These are phyloP conservation scores for Chlorospingus flavigularis DNA, from an alignment of 2,797 vertebrate species.

Conservation along the genomic window DNA sequence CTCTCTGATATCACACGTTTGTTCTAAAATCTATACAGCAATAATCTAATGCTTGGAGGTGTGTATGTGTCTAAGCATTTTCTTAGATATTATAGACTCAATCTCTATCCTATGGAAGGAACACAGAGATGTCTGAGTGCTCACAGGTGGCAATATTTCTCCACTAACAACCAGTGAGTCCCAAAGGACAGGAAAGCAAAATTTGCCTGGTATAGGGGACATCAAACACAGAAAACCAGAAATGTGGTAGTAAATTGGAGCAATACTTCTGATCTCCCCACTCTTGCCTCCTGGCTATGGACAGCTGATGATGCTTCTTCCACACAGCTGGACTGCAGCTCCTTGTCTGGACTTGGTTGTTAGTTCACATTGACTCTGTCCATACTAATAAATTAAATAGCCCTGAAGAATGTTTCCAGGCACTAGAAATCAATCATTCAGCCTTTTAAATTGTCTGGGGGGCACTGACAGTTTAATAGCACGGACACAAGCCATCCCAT, in stretches of 20 bases:
- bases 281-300: neutral
- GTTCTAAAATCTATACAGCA: neutral
- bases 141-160: neutral
- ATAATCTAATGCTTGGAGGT: neutral
- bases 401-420: conserved; percentile 35
- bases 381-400: conserved; percentile 13
- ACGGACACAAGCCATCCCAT: neutral
- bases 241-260: neutral
- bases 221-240: neutral
- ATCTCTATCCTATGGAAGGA: neutral
- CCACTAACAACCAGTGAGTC: neutral
- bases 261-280: neutral
- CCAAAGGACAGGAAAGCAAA: neutral
- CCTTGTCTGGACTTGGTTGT: neutral
- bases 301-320: neutral
- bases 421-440: conserved; percentile 37
- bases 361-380: conserved; percentile 12
- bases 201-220: neutral
- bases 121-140: neutral
- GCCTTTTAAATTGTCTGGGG: neutral
- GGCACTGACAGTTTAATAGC: neutral
- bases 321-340: neutral
- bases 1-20: neutral
- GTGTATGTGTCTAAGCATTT: neutral
- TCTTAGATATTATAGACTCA: neutral